Evolutionary conservation across 2,113 vertebrate genomes (phyloP).

Genomic region (Anolis sagrei): DNA sequence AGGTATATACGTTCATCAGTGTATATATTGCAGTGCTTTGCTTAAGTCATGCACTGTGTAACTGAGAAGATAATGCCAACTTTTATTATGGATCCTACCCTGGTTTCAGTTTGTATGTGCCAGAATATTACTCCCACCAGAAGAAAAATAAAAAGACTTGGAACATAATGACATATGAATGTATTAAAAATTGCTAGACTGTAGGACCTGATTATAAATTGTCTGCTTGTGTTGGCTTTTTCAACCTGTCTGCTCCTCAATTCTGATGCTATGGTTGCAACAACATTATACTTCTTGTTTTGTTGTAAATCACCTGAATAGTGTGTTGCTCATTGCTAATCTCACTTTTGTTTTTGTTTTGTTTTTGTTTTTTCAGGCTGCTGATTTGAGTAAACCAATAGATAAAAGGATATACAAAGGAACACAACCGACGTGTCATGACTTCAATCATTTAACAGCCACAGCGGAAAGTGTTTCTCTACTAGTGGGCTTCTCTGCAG

Average conservation of each 20-base stretch:
- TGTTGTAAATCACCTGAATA: constrained; percentile 36
- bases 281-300: constrained; percentile 22
- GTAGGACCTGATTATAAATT: background rate
- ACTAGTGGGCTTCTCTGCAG: constrained; percentile 98
- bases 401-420: constrained; percentile 99
- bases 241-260: constrained; percentile 41
- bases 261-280: constrained; percentile 45
- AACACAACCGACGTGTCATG: constrained; percentile 98
- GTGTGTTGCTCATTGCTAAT: constrained; percentile 49
- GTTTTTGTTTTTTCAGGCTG: constrained; percentile 86
- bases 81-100: background rate
- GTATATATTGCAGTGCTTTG: background rate
- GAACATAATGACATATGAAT: too few relatives aligned
- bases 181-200: too few relatives aligned
- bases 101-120: background rate
- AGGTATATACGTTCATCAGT: too few relatives aligned
- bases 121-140: background rate
- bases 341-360: constrained; percentile 59
- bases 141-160: too few relatives aligned
- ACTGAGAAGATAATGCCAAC: background rate
- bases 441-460: constrained; percentile 98
- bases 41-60: background rate
- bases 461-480: constrained; percentile 97
- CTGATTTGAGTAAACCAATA: constrained; percentile 98
- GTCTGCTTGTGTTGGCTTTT: constrained; percentile 1